A percentile compares a stretch with the other conserved stretches of the same genome.
Conservation (phyloP, 1,140 invertebrate genomes). For the Heliconius melpomene region DNA sequence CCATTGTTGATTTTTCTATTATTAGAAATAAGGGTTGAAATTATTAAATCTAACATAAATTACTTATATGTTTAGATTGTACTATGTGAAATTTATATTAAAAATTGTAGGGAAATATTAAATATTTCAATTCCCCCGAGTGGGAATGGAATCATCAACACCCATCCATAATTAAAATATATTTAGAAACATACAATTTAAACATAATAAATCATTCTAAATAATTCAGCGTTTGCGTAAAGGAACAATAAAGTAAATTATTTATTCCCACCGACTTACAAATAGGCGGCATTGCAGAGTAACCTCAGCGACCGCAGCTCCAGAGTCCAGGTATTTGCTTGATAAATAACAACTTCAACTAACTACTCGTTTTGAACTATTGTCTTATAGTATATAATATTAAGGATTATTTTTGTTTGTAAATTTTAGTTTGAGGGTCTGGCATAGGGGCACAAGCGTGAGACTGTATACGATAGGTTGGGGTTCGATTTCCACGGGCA, state of each 20-base stretch:
- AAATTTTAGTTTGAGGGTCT: rapidly evolving
- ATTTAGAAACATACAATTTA: not conserved
- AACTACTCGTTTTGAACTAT: not conserved
- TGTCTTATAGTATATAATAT: not conserved
- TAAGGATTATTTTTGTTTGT: not conserved
- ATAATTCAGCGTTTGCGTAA: not conserved
- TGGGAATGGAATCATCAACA: no score
- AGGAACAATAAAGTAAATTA: not conserved
- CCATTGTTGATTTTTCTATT: conserved; percentile 1
- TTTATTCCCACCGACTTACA: not conserved
- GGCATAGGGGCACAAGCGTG: no score
- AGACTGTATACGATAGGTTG: no score
- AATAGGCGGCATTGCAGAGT: not conserved
- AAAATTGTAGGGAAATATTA: no score
- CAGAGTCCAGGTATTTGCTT: not conserved
- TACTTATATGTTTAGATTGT: no score
- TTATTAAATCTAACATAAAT: not conserved
- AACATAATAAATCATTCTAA: not conserved
- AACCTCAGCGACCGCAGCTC: not conserved
- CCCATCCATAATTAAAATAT: no score
- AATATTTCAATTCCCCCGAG: no score
- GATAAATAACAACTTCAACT: conserved; percentile 5
- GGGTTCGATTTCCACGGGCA: no score
- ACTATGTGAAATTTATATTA: no score
- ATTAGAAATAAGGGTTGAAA: not conserved